Base-by-base conservation (phyloP, 2,888 invertebrate genomes). In the Steinernema hermaphroditum region DNA sequence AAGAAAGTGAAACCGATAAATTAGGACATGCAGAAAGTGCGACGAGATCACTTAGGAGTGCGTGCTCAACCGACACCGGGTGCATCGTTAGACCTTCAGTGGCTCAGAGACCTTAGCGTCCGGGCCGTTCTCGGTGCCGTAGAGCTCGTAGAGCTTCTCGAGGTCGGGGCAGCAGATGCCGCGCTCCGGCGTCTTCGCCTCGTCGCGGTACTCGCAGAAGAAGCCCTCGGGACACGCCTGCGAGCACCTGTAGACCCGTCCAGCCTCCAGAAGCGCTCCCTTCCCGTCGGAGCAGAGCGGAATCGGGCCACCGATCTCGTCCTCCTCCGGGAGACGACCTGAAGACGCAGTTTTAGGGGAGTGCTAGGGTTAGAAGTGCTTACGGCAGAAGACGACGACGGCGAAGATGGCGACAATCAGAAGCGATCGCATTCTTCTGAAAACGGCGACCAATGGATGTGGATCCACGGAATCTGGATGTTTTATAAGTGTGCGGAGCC, bases 151-250 rank as follows among this genome's bases (percentile, higher is more conserved):
- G 14, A 76, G 49, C 37, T 50, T 22, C 29, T 75, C 70, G 27
- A 76, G 68, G 62, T 76, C 50, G 43, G 76, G 75, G 34, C 76
- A 76, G 44, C 76, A 74, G 6, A 74, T 68, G 2, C 74, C 74
- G 27, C 44, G 24, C 29, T 74, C 72, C 12, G 24, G 69, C 41
- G 41, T 69, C 69, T 69, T 69, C 1, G 41, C 41, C 22, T 19
- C 24, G 41, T 44, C 72, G 19, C 43, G 43, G 27, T 46, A 46
- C 41, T 74, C 72, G 46, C 72, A 72, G 37, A 44, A 41, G 68
- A 72, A 72, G 0, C 71, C 72, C 12, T 74, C 71, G 50, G 74
- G 71, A 46, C 72, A 69, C 6, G 37, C 50, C 16, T 41, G 29
- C 24, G 27, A 43, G 54, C 74, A 74, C 6, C 62, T 37, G 57